These are phyloP conservation scores for Nannobrachium achirus DNA, from an alignment of 2,113 vertebrate genomes.

Conservation along the genomic window DNA sequence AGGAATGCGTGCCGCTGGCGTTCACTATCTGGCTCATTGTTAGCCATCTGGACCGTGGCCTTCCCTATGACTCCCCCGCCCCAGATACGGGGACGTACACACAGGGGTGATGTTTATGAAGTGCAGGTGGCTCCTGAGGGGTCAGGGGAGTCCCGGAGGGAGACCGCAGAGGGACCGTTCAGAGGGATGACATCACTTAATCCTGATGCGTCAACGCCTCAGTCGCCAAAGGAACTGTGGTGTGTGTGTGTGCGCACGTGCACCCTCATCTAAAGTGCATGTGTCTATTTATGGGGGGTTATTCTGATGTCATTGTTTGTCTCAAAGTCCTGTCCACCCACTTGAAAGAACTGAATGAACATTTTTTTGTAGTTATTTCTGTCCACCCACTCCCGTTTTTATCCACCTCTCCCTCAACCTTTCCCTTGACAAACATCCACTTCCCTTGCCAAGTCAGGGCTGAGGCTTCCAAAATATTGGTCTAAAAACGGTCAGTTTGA, in stretches of 20 bases:
- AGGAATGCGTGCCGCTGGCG: constrained; percentile 54
- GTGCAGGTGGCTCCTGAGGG: constrained; percentile 67
- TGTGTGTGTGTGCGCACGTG: neutral
- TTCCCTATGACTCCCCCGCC: constrained; percentile 33
- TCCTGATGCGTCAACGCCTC: constrained; percentile 30
- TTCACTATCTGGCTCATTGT: constrained; percentile 34
- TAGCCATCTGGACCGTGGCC: constrained; percentile 46
- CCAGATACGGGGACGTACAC: neutral
- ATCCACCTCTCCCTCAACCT: constrained; percentile 35
- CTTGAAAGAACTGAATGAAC: constrained; percentile 42
- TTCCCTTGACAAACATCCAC: constrained; percentile 53
- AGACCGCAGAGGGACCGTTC: constrained; percentile 47
- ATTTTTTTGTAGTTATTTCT: constrained; percentile 66
- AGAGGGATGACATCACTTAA: constrained; percentile 67
- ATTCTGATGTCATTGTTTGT: constrained; percentile 62
- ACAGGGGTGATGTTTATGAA: constrained; percentile 49
- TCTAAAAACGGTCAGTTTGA: constrained; percentile 26
- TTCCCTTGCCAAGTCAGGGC: constrained; percentile 44
- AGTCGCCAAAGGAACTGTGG: constrained; percentile 22
- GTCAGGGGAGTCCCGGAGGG: constrained; percentile 53
- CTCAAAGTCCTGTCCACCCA: constrained; percentile 41
- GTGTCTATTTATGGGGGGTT: constrained; percentile 11
- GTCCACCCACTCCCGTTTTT: constrained; percentile 12
- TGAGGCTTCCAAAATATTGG: constrained; percentile 46
- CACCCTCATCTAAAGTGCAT: too few species aligned